Base-by-base conservation (phyloP, 2,113 vertebrate species). In the Halichoerus grypus region DNA sequence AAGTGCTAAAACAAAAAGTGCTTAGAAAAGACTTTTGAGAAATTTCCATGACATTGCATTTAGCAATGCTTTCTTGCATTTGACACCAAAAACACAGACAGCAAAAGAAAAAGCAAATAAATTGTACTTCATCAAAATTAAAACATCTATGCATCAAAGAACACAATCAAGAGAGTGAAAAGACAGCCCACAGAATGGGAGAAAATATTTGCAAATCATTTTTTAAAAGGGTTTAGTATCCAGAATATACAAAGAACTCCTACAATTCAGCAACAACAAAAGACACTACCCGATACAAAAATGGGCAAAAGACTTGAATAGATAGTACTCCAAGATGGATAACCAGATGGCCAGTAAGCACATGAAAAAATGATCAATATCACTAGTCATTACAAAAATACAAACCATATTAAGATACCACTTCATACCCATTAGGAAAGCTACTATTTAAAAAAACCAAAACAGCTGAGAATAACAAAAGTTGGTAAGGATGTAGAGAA, bases 261-360 rank as follows among this genome's bases (percentile, higher is more conserved):
- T 95, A 26, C 14, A 46, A 69, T 46, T 83, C 69, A 88, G 24
- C 21, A 72, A 76, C 53, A 76, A 61, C 9, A 36, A 59, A 82
- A 57, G 14, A 83, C 31, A 84, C 67, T 31, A 74, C 86, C 69
- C 65, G 63, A 95, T 81, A 76, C 46, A 95, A 92, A 94, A 88
- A 53, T 65, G 36, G 21, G 8, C 59, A 77, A 77, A 88, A 65
- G 69, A 46, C 51, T 87, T 82, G 57, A 65, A 74, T 14, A 79
- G 88, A 53, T 42, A 61, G 57, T 49, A 88, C 42, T 71, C 24
- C 51, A 83, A 84, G 55, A 59, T 14, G 74, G 51, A 81, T 81
- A 92, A 0, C 18, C 18, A 90, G 49, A 65, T 36, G 33, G 18
- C 39, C 39, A 42, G n/a, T 79, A 88, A 94, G 12, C 31, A 21